Evolutionary conservation across 2,797 vertebrate genomes (phyloP).

Genomic region (Psittacula echo): DNA sequence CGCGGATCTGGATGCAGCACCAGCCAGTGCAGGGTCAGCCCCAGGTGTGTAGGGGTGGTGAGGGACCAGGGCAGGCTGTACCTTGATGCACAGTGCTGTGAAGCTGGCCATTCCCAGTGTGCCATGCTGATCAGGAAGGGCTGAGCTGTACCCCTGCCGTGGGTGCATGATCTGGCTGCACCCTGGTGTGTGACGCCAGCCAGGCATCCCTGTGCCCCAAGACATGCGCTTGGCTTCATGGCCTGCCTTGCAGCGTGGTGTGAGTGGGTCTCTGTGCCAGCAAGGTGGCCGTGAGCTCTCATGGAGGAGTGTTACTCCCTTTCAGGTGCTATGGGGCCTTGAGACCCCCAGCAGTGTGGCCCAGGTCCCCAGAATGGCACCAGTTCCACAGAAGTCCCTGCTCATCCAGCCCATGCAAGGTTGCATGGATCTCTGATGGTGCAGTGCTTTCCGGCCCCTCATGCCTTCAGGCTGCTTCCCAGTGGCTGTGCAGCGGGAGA

Average conservation of each 20-base stretch:
- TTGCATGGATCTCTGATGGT: fast-evolving
- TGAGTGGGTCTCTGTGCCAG: not conserved
- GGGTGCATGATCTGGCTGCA: not conserved
- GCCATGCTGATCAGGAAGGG: fast-evolving
- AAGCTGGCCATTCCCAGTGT: not conserved
- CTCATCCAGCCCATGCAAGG: not conserved
- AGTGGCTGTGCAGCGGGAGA: not conserved
- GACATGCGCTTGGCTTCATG: fast-evolving
- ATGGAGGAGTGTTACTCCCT: not conserved
- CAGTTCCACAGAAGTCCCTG: not conserved
- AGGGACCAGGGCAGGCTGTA: not conserved
- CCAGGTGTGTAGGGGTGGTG: not conserved
- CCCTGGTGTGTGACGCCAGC: fast-evolving
- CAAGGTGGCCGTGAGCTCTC: not conserved
- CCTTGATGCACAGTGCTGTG: fast-evolving
- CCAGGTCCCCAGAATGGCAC: not conserved
- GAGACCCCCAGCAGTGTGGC: not conserved
- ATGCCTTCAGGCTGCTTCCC: not conserved
- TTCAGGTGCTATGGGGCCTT: not conserved
- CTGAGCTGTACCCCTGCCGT: not conserved
- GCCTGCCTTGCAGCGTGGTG: not conserved
- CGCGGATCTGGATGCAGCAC: not conserved
- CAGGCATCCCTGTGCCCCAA: not conserved
- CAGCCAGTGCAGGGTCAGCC: not conserved
- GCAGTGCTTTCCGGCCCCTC: fast-evolving